Evolutionary conservation across 2,888 invertebrate genomes (phyloP), one percentile per base, ranked within the genome.

Genomic region (Drosophila incognita): DNA sequence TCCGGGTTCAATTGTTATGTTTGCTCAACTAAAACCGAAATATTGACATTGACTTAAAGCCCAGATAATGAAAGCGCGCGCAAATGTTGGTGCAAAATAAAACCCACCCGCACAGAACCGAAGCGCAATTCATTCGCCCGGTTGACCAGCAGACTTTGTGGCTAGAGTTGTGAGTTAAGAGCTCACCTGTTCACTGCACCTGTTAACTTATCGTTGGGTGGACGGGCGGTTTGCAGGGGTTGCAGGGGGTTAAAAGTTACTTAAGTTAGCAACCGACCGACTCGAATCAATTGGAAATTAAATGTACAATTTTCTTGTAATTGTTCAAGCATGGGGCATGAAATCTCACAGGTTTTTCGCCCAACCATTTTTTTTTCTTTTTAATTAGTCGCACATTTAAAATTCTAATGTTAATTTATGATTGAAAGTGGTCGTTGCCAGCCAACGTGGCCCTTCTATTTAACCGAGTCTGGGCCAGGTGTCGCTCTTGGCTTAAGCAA

Each of bases 351-450:
- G 85, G 87, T 87, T 82, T 38, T 36, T 54, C 46, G 46, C 46
- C 46, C 27, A 46, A 46, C 24, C 1, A 24, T 21, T 15, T 53
- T 33, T 31, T 53, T 54, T 80, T 70, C 66, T 62, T 60, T 76
- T 75, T 87, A 87, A 90, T 90, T 87, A 84, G 79, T 71, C 61
- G 65, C 66, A 77, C 74, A 87, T 87, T 87, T 90, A 78, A 89
- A 90, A 87, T 87, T 87, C 90, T 87, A 87, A 87, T 89, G 71
- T 72, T 87, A 82, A 86, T 90, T 90, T 89, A 89, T 90, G 87
- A 76, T 90, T 84, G 86, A 86, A 86, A 89, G 86, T 82, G 71
- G 88, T 79, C 59, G 67, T 66, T 69, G 64, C 53, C 36, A 60
- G 33, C 35, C 58, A 71, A 58, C 31, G 35, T 36, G 59, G 87